phyloP scores from a whole-genome alignment of 2,888 invertebrate species.

The Drosophila paucipuncta region DNA sequence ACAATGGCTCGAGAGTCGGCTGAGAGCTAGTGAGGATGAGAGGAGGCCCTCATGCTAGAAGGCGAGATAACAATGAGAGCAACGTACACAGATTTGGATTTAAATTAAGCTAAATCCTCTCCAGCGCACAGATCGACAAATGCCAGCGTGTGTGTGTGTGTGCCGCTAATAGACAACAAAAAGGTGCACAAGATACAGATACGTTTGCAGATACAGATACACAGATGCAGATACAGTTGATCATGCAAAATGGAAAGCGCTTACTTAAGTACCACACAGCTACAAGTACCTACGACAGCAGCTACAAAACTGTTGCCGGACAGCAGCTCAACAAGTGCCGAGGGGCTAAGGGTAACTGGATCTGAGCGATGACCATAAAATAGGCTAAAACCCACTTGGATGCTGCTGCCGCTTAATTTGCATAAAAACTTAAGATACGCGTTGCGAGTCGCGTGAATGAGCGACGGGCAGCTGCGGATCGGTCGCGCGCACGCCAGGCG shows the following conservation, averaged over 20 bases:
- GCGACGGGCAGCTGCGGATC: constrained; percentile 59
- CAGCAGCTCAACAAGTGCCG: constrained; percentile 69
- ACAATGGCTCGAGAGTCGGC: constrained; percentile 32
- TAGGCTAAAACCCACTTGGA: constrained; percentile 76
- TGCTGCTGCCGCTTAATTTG: constrained; percentile 68
- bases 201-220: constrained; percentile 35
- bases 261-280: constrained; percentile 66
- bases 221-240: constrained; percentile 32
- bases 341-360: constrained; percentile 32
- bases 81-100: constrained; percentile 72
- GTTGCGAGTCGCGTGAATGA: constrained; percentile 67
- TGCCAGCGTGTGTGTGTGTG: constrained; percentile 22
- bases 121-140: constrained; percentile 54
- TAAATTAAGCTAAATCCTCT: constrained; percentile 79
- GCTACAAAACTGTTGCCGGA: constrained; percentile 61
- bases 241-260: constrained; percentile 61
- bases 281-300: constrained; percentile 66
- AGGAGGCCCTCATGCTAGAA: neutral
- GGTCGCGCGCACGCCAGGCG: constrained; percentile 75
- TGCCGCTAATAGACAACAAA: constrained; percentile 74
- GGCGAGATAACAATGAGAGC: constrained; percentile 47
- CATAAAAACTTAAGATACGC: constrained; percentile 73
- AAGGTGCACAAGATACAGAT: constrained; percentile 59
- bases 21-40: constrained; percentile 5
- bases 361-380: constrained; percentile 72